These are phyloP conservation scores for Tenthredo notha DNA, from an alignment of 2,888 invertebrate species.

Conservation along the genomic window DNA sequence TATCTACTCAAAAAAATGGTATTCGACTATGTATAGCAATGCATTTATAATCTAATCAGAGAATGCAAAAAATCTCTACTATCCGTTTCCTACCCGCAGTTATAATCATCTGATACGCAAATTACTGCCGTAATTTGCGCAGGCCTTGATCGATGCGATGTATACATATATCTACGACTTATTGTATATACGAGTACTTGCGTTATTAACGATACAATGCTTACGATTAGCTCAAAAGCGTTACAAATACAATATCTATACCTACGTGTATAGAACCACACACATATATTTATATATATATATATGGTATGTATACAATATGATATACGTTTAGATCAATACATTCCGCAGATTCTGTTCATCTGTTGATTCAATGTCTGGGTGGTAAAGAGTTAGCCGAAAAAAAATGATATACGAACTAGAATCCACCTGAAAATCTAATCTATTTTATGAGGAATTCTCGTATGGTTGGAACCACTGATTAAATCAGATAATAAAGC, in stretches of 20 bases:
- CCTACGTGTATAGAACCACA: background rate
- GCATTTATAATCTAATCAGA: background rate
- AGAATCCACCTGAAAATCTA: background rate
- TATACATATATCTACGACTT: background rate
- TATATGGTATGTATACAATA: background rate
- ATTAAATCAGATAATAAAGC: background rate
- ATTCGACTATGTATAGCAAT: background rate
- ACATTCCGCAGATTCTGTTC: background rate
- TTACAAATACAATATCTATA: background rate
- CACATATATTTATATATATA: background rate
- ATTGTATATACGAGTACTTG: background rate
- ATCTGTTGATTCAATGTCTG: background rate
- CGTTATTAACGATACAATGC: background rate
- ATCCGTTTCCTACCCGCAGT: background rate
- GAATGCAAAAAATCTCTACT: background rate
- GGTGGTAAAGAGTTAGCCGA: background rate
- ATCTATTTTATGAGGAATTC: background rate
- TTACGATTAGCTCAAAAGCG: background rate
- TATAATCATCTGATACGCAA: background rate
- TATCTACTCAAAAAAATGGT: background rate
- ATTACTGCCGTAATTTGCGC: background rate
- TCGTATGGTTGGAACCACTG: background rate
- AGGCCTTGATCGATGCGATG: conserved; percentile 24
- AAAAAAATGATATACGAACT: background rate
- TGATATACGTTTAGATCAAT: background rate